phyloP scores from a whole-genome alignment of 2,797 vertebrate species.

The Poecilia picta region DNA sequence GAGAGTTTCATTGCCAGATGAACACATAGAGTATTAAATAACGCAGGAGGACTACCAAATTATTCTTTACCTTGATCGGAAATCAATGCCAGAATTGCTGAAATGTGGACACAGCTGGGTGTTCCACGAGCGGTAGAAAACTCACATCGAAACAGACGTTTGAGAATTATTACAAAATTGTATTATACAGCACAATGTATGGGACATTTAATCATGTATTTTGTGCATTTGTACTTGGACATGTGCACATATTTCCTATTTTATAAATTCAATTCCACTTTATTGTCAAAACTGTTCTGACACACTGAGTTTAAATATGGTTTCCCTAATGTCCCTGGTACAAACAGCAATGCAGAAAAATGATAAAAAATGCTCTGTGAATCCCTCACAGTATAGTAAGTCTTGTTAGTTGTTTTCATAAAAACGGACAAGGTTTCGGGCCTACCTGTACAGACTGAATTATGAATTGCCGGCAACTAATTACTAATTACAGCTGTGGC shows the following conservation, averaged over 20 bases:
- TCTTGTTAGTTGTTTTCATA: not conserved
- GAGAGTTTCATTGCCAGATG: not conserved
- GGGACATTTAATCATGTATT: not conserved
- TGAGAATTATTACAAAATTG: not conserved
- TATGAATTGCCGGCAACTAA: not conserved
- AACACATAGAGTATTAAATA: not conserved
- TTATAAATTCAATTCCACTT: not conserved
- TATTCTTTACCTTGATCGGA: not conserved
- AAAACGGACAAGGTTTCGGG: not conserved
- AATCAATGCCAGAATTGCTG: not conserved
- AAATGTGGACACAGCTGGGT: not conserved
- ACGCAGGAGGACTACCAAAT: not conserved
- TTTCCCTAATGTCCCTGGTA: not conserved
- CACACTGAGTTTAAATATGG: not conserved
- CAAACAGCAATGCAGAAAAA: not conserved
- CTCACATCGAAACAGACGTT: not conserved
- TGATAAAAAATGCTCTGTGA: not conserved
- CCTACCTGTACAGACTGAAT: not conserved
- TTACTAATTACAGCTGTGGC: not conserved
- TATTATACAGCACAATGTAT: not conserved
- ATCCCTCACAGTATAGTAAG: not conserved
- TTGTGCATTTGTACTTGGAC: not conserved
- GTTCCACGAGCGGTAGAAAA: not conserved
- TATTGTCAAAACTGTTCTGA: not conserved
- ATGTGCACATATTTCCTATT: not conserved